These are phyloP conservation scores for Heloderma charlesbogerti DNA, from an alignment of 2,113 vertebrate genomes.

Conservation along the genomic window DNA sequence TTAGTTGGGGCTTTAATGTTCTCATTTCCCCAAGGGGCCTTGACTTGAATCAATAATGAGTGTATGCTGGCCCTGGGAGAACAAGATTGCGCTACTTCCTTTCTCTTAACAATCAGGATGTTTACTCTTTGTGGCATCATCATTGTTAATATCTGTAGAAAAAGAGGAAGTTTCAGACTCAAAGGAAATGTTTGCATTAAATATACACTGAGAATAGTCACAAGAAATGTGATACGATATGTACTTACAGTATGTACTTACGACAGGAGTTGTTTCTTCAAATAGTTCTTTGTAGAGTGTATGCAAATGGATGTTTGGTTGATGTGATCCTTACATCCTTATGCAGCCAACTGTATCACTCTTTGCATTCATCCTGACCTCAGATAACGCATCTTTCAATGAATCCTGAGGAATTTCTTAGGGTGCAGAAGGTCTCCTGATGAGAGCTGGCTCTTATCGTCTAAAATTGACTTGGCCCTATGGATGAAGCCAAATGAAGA, in stretches of 20 bases:
- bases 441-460: not conserved
- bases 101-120: slow-evolving; percentile 44
- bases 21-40: slow-evolving; percentile 66
- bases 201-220: not conserved
- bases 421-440: not conserved
- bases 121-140: slow-evolving; percentile 24
- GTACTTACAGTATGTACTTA: not conserved
- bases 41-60: slow-evolving; percentile 68
- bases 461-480: not conserved
- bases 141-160: slow-evolving; percentile 23
- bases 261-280: rapidly evolving
- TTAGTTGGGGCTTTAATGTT: slow-evolving; percentile 62
- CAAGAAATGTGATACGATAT: rapidly evolving
- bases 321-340: not conserved
- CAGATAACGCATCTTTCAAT: not conserved
- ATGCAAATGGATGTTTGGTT: not conserved
- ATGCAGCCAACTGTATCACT: not conserved
- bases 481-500: not conserved
- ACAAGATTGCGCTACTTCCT: slow-evolving; percentile 48
- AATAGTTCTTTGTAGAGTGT: not conserved
- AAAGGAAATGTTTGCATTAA: not conserved
- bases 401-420: not conserved
- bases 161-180: slow-evolving; percentile 35
- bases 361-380: not conserved
- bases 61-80: slow-evolving; percentile 38